These are phyloP conservation scores for Dasypus novemcinctus DNA, from an alignment of 2,113 vertebrate species.

Conservation along the genomic window DNA sequence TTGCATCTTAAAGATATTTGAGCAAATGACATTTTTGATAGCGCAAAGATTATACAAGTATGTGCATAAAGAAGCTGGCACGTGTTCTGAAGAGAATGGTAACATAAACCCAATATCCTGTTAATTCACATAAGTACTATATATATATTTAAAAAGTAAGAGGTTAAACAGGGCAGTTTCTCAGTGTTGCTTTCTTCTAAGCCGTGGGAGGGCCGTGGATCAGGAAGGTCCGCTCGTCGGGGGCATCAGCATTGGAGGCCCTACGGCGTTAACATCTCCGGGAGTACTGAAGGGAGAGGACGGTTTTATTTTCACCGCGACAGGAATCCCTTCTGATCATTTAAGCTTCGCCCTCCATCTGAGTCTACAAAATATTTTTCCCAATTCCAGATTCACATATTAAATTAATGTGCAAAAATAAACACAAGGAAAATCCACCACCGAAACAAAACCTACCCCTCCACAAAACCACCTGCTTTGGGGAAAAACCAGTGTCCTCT, in stretches of 20 bases:
- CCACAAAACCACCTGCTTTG: neutral
- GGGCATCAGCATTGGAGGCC: neutral
- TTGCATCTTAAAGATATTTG: neutral
- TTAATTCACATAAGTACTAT: neutral
- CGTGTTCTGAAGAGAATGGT: neutral
- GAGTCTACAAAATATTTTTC: neutral
- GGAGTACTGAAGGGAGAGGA: neutral
- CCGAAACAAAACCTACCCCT: neutral
- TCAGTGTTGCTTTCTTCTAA: neutral
- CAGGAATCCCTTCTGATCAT: neutral
- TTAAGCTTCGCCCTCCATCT: neutral
- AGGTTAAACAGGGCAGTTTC: neutral
- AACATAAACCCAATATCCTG: neutral
- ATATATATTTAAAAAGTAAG: neutral
- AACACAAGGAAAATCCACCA: constrained; percentile 25
- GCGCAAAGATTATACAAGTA: neutral
- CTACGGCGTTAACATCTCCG: neutral
- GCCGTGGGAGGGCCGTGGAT: neutral
- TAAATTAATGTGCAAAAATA: constrained; percentile 72
- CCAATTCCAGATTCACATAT: constrained; percentile 50
- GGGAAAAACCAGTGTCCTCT: neutral
- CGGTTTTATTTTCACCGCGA: neutral
- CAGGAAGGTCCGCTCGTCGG: neutral
- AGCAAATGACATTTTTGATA: neutral
- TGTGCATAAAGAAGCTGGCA: neutral